Conservation (phyloP, 30 jellyfish, hydroid and myxozoan species). For the Chrysaora quinquecirrha region DNA sequence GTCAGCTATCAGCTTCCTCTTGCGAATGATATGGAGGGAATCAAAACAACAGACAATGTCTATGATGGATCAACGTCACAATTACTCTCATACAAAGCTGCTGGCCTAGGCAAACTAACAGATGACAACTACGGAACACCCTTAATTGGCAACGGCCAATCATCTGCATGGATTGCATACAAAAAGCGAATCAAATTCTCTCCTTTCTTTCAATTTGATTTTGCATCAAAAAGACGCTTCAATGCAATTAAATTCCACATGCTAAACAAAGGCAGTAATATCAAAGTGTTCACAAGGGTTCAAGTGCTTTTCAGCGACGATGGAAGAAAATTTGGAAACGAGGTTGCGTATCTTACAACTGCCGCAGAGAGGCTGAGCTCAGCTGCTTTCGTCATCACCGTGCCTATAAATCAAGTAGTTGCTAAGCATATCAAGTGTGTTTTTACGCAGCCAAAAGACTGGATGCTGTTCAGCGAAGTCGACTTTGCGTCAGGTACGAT, state of each 20-base stretch:
- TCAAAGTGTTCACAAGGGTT: constrained; percentile 63
- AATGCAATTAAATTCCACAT: constrained; percentile 65
- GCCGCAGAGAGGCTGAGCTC: constrained; percentile 69
- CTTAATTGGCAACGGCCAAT: background rate
- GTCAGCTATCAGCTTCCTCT: constrained; percentile 53
- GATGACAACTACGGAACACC: constrained; percentile 76
- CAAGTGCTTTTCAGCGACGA: constrained; percentile 72
- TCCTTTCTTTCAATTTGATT: constrained; percentile 65
- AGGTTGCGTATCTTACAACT: constrained; percentile 49
- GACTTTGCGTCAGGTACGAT: constrained; percentile 71
- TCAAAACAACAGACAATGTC: constrained; percentile 47
- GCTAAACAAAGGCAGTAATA: constrained; percentile 57
- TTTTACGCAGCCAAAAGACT: constrained; percentile 58
- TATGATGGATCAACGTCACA: constrained; percentile 76
- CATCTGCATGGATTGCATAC: constrained; percentile 83
- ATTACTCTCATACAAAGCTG: constrained; percentile 26
- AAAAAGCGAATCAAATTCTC: constrained; percentile 38
- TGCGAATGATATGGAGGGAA: constrained; percentile 55
- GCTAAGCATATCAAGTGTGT: constrained; percentile 48
- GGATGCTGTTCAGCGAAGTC: constrained; percentile 86
- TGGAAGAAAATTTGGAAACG: constrained; percentile 45
- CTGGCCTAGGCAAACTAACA: constrained; percentile 87
- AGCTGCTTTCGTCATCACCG: constrained; percentile 69
- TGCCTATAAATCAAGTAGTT: constrained; percentile 46
- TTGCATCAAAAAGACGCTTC: constrained; percentile 51